Evolutionary conservation across 2,797 vertebrate genomes (phyloP).

Genomic region (Alosa sapidissima): DNA sequence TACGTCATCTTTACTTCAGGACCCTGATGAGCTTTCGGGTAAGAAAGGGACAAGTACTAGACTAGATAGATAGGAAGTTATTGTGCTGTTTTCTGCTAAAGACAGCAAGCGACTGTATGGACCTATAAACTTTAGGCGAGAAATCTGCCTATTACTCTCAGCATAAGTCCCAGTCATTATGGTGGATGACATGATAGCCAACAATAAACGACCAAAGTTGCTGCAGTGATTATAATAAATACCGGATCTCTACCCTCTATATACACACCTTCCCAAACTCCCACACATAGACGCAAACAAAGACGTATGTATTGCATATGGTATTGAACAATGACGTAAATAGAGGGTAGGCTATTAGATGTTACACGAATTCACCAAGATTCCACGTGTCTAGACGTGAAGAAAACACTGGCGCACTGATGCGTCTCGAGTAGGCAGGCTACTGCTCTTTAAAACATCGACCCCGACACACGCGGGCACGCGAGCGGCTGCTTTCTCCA

Average conservation of each 20-base stretch:
- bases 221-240: background rate
- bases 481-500: slow-evolving; percentile 33
- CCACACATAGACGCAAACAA: background rate
- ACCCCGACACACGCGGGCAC: slow-evolving; percentile 48
- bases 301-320: background rate
- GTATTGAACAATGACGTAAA: slow-evolving; percentile 1
- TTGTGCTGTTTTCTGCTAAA: background rate
- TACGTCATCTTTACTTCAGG: slow-evolving; percentile 18
- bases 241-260: background rate
- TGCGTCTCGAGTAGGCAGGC: slow-evolving; percentile 9
- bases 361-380: slow-evolving; percentile 8
- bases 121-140: background rate
- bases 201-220: background rate
- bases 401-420: slow-evolving; percentile 17
- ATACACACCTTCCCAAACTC: background rate
- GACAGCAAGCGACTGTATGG: background rate
- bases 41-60: background rate
- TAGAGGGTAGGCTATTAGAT: background rate
- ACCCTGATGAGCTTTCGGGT: background rate
- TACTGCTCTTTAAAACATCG: slow-evolving; percentile 22
- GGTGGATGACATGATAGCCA: background rate
- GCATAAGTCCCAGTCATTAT: background rate
- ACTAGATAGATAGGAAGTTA: background rate
- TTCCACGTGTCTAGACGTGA: background rate
- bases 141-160: background rate